phyloP scores from a whole-genome alignment of 1,140 invertebrate genomes.

The Drosophila pandora region DNA sequence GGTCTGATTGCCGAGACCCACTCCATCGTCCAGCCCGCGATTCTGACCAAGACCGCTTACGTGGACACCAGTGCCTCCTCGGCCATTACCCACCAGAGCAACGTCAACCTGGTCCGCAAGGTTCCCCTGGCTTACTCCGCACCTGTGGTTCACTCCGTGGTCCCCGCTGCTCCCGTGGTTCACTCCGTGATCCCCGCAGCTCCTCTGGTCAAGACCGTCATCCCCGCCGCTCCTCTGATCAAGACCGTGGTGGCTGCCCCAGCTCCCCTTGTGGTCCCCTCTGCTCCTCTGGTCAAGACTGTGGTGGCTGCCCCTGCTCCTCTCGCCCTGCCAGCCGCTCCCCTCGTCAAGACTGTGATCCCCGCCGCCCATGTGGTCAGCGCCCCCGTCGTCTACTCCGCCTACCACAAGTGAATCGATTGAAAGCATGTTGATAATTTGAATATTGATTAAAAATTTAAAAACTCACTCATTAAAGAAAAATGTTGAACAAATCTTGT shows the following conservation, averaged over 20 bases:
- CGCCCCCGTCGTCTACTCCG: slow-evolving; percentile 61
- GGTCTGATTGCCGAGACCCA: slow-evolving; percentile 71
- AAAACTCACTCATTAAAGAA: slow-evolving; percentile 6
- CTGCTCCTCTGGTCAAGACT: slow-evolving; percentile 74
- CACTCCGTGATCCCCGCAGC: slow-evolving; percentile 69
- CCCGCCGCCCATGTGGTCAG: slow-evolving; percentile 50
- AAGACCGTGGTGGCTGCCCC: slow-evolving; percentile 8
- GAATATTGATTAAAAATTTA: not conserved
- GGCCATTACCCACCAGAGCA: slow-evolving; percentile 85
- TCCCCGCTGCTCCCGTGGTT: slow-evolving; percentile 12
- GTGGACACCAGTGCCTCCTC: slow-evolving; percentile 77
- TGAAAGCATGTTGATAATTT: slow-evolving; percentile 33
- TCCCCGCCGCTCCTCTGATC: slow-evolving; percentile 76
- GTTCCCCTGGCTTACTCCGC: slow-evolving; percentile 58
- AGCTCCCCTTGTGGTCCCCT: slow-evolving; percentile 35
- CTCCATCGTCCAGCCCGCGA: slow-evolving; percentile 67
- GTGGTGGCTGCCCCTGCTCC: slow-evolving; percentile 15
- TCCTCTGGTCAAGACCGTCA: slow-evolving; percentile 54
- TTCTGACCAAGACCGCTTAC: slow-evolving; percentile 68
- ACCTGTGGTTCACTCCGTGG: slow-evolving; percentile 60
- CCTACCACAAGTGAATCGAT: slow-evolving; percentile 59
- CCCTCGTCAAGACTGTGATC: slow-evolving; percentile 41
- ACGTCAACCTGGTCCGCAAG: slow-evolving; percentile 72
- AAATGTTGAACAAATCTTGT: not conserved
- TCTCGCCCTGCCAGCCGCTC: slow-evolving; percentile 29